Conservation (phyloP, 1,140 invertebrate species). For the Stegodyphus dumicola region DNA sequence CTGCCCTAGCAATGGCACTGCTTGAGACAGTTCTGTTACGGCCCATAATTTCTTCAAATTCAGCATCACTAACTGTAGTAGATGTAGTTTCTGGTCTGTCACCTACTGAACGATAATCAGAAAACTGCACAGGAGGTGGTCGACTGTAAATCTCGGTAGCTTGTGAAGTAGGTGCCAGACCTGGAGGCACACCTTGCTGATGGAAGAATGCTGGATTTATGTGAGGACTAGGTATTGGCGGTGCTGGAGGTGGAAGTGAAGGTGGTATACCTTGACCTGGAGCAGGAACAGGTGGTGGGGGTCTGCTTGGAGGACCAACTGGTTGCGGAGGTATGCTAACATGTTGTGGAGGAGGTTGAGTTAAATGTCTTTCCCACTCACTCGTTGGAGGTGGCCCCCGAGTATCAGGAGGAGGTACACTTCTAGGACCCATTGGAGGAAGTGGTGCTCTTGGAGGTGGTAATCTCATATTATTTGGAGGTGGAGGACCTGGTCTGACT, state of each 20-base stretch:
- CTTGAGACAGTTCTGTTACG: constrained; percentile 97
- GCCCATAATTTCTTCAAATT: constrained; percentile 98
- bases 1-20: constrained; percentile 94
- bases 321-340: constrained; percentile 71
- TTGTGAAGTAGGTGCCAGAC: constrained; percentile 70
- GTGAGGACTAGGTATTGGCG: constrained; percentile 75
- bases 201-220: constrained; percentile 97
- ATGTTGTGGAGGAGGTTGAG: constrained; percentile 68
- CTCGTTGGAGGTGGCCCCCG: constrained; percentile 74
- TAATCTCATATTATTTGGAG: constrained; percentile 69
- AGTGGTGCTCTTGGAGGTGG: constrained; percentile 67
- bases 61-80: constrained; percentile 71
- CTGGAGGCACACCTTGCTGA: constrained; percentile 75
- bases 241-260: constrained; percentile 64
- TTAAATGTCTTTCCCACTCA: constrained; percentile 79
- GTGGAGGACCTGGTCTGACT: constrained; percentile 73
- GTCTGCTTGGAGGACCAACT: constrained; percentile 75
- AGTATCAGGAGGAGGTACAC: constrained; percentile 69
- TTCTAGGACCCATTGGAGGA: constrained; percentile 65
- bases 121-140: constrained; percentile 63
- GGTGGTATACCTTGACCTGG: constrained; percentile 61
- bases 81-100: constrained; percentile 12
- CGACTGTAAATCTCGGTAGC: constrained; percentile 68
- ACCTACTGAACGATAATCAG: constrained; percentile 44
- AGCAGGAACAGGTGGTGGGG: constrained; percentile 72